These are phyloP conservation scores for Branchellion lobata DNA, from an alignment of 2,888 invertebrate species.

Conservation along the genomic window DNA sequence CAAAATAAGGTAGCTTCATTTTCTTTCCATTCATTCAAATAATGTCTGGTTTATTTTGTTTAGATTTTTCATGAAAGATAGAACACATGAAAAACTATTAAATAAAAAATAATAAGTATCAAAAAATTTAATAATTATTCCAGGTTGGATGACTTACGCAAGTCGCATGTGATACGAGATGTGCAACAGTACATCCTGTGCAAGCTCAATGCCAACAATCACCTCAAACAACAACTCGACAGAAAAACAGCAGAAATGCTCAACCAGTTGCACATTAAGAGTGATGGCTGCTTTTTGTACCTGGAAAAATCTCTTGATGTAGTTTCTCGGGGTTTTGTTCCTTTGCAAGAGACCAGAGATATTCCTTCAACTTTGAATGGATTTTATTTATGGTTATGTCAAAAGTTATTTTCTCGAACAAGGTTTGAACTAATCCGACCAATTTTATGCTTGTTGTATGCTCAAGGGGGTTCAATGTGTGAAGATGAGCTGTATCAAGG, in stretches of 20 bases:
- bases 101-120: too few relatives aligned
- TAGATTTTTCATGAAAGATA: neutral
- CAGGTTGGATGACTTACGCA: slow-evolving; percentile 80
- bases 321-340: slow-evolving; percentile 88
- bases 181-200: slow-evolving; percentile 88
- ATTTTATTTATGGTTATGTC: slow-evolving; percentile 89
- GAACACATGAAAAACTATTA: too few relatives aligned
- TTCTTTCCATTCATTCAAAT: too few relatives aligned
- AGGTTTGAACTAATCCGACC: slow-evolving; percentile 73
- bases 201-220: slow-evolving; percentile 83
- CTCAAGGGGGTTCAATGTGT: slow-evolving; percentile 80
- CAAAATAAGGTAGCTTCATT: slow-evolving; percentile 71
- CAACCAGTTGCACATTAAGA: slow-evolving; percentile 91
- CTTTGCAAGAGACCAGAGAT: slow-evolving; percentile 80
- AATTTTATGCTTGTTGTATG: slow-evolving; percentile 80
- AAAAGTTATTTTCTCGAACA: slow-evolving; percentile 85
- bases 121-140: neutral
- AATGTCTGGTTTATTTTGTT: neutral
- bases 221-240: slow-evolving; percentile 82
- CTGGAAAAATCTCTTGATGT: slow-evolving; percentile 70
- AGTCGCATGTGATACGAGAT: slow-evolving; percentile 81
- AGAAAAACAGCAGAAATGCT: slow-evolving; percentile 89
- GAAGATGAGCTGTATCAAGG: slow-evolving; percentile 43
- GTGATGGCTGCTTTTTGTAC: slow-evolving; percentile 72
- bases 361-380: slow-evolving; percentile 94